Conservation (phyloP, 2,888 invertebrate species). For the Podabrus alpinus region DNA sequence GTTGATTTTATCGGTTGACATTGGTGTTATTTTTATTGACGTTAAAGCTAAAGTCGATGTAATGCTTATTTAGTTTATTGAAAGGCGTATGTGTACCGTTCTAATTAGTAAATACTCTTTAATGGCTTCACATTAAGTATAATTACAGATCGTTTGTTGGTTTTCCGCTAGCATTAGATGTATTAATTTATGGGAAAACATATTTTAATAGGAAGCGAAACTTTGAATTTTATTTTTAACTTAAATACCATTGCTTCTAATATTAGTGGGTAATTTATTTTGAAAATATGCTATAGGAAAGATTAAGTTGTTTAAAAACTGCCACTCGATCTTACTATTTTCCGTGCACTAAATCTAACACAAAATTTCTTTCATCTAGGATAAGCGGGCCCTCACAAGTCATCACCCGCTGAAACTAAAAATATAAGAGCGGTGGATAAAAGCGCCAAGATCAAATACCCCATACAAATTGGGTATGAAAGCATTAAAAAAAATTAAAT, state of each 20-base stretch:
- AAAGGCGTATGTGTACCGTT: not conserved
- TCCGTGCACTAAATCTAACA: not conserved
- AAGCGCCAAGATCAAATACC: not conserved
- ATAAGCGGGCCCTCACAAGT: not conserved
- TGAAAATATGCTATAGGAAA: not conserved
- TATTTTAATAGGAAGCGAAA: not conserved
- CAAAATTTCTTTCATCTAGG: not conserved
- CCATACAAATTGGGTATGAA: not conserved
- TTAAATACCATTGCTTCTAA: not conserved
- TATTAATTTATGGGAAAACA: not conserved
- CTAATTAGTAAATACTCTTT: not conserved
- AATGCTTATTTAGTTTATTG: not conserved
- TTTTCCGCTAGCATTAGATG: not conserved
- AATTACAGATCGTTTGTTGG: not conserved
- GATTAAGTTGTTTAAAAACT: not conserved
- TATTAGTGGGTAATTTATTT: not conserved
- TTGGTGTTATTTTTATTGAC: not conserved
- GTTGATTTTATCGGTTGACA: not conserved
- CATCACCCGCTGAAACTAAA: not conserved
- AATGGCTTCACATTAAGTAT: slow-evolving; percentile 1
- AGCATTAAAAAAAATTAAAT: not conserved
- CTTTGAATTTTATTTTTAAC: not conserved
- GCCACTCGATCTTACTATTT: not conserved
- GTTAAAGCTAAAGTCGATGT: not conserved
- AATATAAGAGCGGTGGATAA: not conserved